Conservation (phyloP, 2,797 vertebrate genomes). For the Microctenopoma steveboyesi region DNA sequence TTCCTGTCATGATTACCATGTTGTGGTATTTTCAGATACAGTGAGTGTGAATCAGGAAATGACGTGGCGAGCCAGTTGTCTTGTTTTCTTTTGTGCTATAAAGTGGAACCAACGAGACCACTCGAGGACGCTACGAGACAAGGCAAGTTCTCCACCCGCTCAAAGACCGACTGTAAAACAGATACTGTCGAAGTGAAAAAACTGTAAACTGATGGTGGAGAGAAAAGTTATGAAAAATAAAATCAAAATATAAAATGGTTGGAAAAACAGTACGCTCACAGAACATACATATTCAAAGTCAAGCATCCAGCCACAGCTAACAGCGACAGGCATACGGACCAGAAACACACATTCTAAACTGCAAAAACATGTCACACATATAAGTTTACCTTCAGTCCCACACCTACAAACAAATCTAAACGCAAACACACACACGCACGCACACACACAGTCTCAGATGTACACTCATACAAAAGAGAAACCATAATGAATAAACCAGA, state of each 20-base stretch:
- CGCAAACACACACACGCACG: slow-evolving; percentile 15
- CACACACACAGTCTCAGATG: slow-evolving; percentile 28
- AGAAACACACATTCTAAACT: slow-evolving; percentile 39
- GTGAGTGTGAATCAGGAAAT: slow-evolving; percentile 67
- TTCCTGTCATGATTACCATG: slow-evolving; percentile 64
- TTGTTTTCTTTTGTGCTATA: slow-evolving; percentile 77
- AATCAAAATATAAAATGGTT: slow-evolving; percentile 25
- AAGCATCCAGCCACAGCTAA: neutral
- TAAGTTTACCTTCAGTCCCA: too few species aligned
- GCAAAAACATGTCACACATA: slow-evolving; percentile 25
- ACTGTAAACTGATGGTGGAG: slow-evolving; percentile 55
- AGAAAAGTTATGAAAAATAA: slow-evolving; percentile 59
- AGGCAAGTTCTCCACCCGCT: slow-evolving; percentile 74
- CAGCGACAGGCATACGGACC: slow-evolving; percentile 31
- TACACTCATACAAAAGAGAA: slow-evolving; percentile 48
- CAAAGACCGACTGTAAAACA: slow-evolving; percentile 58
- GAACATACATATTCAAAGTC: neutral
- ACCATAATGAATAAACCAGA: slow-evolving; percentile 52
- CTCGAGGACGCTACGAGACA: slow-evolving; percentile 71
- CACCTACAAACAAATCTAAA: neutral
- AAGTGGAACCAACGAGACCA: slow-evolving; percentile 80
- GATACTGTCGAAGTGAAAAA: slow-evolving; percentile 52
- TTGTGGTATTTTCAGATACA: slow-evolving; percentile 64
- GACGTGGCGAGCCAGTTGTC: slow-evolving; percentile 75
- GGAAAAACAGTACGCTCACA: slow-evolving; percentile 29